Base-by-base conservation (phyloP, 2,113 vertebrate genomes). In the Pungitius pungitius region DNA sequence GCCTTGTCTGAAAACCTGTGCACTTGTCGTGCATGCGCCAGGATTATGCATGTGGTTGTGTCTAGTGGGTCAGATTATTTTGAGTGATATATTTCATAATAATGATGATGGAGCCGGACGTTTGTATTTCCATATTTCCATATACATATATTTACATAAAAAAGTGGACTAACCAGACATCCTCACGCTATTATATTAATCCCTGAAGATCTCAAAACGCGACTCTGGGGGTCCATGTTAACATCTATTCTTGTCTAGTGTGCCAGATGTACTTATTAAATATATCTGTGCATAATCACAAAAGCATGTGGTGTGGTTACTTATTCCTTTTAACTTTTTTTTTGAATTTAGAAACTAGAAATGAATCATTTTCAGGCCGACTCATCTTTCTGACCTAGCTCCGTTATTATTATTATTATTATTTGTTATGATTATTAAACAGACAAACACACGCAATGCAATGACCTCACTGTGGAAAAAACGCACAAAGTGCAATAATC, bases 21-120 rank as follows among this genome's bases (percentile, higher is more conserved):
- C 39, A 51, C 57, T 73, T 73, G 49, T 68, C 76, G 66, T 26
- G 20, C 1, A 1, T 65, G 43, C 3, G 1, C 30, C 54, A 61
- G 55, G 59, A 71, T 77, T 55, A 69, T 74, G 55, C 35, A 49
- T 56, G 40, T 35, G 55, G 65, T 55, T 55, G 33, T 49, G 58
- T 61, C 56, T 12, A 62, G 49, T 59, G 72, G 77, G 59, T 82
- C 78, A 75, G 54, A 73, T 64, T 70, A 59, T 22, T 71, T 30
- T 56, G 57, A 40, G 42, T 47, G 69, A 77, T 63, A 52, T 67
- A 52, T 67, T 66, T 69, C 40, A 84, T 30, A 60, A 64, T 39
- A 65, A 49, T 26, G 35, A 52, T 51, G 54, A 67, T 37, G 37
- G 17, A 15, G 54, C 26, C 54, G 27, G 20, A 61, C 56, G 18